Percentiles rank a stretch among this genome's conserved stretches.
Conservation (phyloP, 2,113 vertebrate genomes). For the Nibea albiflora region DNA sequence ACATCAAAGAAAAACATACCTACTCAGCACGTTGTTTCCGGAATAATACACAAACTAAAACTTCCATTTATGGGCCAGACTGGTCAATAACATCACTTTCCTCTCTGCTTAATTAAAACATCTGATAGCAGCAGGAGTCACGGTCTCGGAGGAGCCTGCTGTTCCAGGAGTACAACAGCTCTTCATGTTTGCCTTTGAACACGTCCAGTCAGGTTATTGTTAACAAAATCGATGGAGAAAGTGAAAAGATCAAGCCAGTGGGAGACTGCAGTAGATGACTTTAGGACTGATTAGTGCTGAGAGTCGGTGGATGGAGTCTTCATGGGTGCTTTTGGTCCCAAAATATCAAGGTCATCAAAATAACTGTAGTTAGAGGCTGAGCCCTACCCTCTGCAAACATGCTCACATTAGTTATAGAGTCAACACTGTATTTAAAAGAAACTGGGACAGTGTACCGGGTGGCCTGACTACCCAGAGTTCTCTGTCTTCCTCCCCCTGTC, state of each 20-base stretch:
- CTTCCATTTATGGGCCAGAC: background rate
- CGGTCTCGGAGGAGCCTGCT: constrained; percentile 19
- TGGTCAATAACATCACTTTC: constrained; percentile 25
- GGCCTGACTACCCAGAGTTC: background rate
- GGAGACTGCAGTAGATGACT: background rate
- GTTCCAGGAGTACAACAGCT: constrained; percentile 8
- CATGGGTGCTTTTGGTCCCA: background rate
- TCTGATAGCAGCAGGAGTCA: constrained; percentile 28
- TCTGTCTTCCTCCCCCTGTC: background rate
- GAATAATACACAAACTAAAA: background rate
- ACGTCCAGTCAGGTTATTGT: background rate
- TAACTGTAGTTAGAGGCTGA: background rate
- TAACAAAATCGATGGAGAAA: background rate
- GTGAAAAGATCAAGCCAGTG: background rate
- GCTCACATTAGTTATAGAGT: background rate
- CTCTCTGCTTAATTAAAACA: constrained; percentile 30
- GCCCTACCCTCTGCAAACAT: background rate
- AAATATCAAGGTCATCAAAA: background rate
- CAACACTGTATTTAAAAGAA: background rate
- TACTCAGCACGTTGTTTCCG: background rate
- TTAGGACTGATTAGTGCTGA: constrained; percentile 3
- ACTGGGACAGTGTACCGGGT: background rate
- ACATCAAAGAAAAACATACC: background rate
- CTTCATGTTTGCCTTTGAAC: background rate
- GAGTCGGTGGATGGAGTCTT: background rate